A percentile compares a stretch with the other conserved stretches of the same genome.
Evolutionary conservation across 1,140 invertebrate species (phyloP).

Genomic region (Magallana angulata): DNA sequence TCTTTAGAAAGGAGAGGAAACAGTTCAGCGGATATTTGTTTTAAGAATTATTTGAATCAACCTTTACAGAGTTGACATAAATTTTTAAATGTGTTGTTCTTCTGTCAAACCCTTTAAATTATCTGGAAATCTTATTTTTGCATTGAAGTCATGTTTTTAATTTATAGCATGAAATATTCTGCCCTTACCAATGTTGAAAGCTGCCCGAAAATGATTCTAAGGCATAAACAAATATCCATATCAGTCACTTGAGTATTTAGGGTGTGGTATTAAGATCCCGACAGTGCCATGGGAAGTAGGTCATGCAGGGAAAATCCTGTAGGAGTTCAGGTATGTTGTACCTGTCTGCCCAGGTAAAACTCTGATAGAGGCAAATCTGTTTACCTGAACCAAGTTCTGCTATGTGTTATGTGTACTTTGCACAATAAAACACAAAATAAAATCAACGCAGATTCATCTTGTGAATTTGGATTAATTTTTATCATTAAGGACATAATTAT

Average conservation of each 20-base stretch:
- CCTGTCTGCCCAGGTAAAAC: not conserved
- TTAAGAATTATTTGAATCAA: no score
- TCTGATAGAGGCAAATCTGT: not conserved
- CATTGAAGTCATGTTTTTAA: no score
- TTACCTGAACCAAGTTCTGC: not conserved
- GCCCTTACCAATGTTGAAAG: no score
- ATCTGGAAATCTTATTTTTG: no score
- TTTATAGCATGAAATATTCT: no score
- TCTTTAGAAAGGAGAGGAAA: no score
- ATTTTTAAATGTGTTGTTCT: no score
- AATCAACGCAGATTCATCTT: not conserved
- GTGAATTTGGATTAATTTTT: not conserved
- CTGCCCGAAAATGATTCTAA: not conserved
- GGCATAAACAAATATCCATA: constrained; percentile 17
- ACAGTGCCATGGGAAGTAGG: constrained; percentile 7
- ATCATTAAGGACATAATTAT: not conserved
- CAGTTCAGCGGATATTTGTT: no score
- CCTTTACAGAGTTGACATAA: no score
- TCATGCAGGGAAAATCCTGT: constrained; percentile 20
- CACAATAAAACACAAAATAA: not conserved
- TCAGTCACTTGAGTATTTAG: not conserved
- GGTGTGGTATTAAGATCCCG: constrained; percentile 1
- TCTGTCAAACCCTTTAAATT: no score
- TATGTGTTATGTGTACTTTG: constrained; percentile 16
- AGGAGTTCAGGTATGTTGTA: not conserved